A percentile compares a stretch with the other conserved stretches of the same genome.
phyloP scores from a whole-genome alignment of 2,797 vertebrate species.

The Poeciliopsis turneri region DNA sequence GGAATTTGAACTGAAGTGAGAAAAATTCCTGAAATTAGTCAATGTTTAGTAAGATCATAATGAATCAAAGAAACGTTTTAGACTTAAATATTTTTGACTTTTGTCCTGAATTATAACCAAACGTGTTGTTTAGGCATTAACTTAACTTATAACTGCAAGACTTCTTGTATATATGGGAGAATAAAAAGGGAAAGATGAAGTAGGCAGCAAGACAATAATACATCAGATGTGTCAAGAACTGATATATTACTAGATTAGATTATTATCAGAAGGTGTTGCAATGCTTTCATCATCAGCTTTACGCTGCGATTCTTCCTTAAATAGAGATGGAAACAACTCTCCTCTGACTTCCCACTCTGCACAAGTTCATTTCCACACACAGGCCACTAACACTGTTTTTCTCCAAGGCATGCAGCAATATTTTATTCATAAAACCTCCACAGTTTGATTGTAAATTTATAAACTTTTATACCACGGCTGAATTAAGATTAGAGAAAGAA shows the following conservation, averaged over 20 bases:
- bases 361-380: conserved; percentile 17
- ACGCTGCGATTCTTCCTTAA: conserved; percentile 45
- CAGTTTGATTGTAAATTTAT: conserved; percentile 6
- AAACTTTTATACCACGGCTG: conserved; percentile 15
- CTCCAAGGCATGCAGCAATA: conserved; percentile 8
- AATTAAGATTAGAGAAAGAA: conserved; percentile 11
- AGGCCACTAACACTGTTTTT: neutral
- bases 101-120: conserved; percentile 17
- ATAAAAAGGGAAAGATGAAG: conserved; percentile 5
- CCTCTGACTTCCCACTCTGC: conserved; percentile 25
- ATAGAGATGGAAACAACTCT: conserved; percentile 60
- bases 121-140: neutral
- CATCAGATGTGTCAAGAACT: neutral
- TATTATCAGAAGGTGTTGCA: conserved; percentile 4
- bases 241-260: no score
- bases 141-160: neutral
- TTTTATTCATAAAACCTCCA: conserved; percentile 15
- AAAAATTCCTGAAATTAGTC: no score
- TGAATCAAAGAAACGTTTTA: no score
- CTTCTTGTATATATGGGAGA: neutral
- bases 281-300: conserved; percentile 1
- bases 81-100: conserved; percentile 1
- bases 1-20: no score
- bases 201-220: neutral
- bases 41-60: no score